A percentile compares a stretch with the other conserved stretches of the same genome.
Conservation (phyloP, 2,797 vertebrate species). For the Anisognathus igniventris region DNA sequence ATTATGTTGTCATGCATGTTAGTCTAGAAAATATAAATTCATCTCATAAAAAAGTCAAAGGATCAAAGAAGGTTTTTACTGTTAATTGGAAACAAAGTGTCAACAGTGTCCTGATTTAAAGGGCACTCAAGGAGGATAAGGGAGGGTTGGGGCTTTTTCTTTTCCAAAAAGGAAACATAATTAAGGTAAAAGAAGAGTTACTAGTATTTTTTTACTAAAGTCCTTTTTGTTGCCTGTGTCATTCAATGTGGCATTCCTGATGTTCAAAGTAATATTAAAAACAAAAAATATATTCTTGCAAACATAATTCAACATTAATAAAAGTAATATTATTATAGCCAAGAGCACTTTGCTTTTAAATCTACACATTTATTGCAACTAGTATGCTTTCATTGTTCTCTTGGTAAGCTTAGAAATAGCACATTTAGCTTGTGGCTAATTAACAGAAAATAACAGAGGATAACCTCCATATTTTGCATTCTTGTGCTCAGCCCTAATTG, state of each 20-base stretch:
- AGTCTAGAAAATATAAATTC: slow-evolving; percentile 77
- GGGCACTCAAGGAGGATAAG: slow-evolving; percentile 69
- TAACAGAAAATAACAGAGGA: not conserved
- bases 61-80: slow-evolving; percentile 75
- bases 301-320: slow-evolving; percentile 57
- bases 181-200: slow-evolving; percentile 58
- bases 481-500: not conserved
- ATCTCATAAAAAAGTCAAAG: slow-evolving; percentile 72
- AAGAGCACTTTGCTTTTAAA: slow-evolving; percentile 14
- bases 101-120: slow-evolving; percentile 70
- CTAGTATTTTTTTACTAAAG: slow-evolving; percentile 45
- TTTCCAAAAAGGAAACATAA: slow-evolving; percentile 35
- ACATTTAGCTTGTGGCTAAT: not conserved
- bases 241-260: slow-evolving; percentile 22
- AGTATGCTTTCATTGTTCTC: not conserved
- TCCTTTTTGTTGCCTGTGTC: not conserved
- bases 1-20: slow-evolving; percentile 76
- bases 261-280: slow-evolving; percentile 41
- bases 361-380: not conserved
- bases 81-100: slow-evolving; percentile 77
- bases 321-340: slow-evolving; percentile 51
- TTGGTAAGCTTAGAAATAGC: not conserved
- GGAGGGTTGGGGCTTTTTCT: not conserved
- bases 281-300: slow-evolving; percentile 36
- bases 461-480: not conserved